These are phyloP conservation scores for Drosophila eohydei DNA, from an alignment of 2,888 invertebrate species.

Conservation along the genomic window DNA sequence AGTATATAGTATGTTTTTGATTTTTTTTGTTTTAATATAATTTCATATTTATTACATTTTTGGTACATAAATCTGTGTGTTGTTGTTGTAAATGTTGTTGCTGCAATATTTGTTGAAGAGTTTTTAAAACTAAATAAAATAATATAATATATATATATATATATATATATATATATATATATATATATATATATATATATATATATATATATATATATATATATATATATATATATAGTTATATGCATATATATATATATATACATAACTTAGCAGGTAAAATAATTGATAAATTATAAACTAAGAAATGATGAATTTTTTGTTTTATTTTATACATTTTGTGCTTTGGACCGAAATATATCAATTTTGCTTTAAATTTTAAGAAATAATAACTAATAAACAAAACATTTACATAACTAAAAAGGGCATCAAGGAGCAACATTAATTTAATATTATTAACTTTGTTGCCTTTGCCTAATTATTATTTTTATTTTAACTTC, in stretches of 20 bases:
- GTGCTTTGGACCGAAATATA: slow-evolving; percentile 82
- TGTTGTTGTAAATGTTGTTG: slow-evolving; percentile 26
- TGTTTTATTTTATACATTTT: slow-evolving; percentile 78
- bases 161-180: slow-evolving; percentile 28
- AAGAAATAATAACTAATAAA: slow-evolving; percentile 45
- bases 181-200: slow-evolving; percentile 54
- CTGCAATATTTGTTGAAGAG: slow-evolving; percentile 52
- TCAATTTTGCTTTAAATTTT: slow-evolving; percentile 72
- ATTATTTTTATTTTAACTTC: slow-evolving; percentile 41
- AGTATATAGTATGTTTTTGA: slow-evolving; percentile 42
- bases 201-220: slow-evolving; percentile 34
- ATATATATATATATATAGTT: slow-evolving; percentile 15
- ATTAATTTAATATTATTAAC: slow-evolving; percentile 23
- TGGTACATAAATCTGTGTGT: slow-evolving; percentile 83
- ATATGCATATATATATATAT: slow-evolving; percentile 46
- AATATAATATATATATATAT: slow-evolving; percentile 44
- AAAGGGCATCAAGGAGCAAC: slow-evolving; percentile 36
- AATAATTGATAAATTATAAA: slow-evolving; percentile 51
- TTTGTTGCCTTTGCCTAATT: slow-evolving; percentile 49
- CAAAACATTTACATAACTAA: slow-evolving; percentile 53
- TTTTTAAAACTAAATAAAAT: slow-evolving; percentile 67
- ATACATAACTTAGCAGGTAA: slow-evolving; percentile 59
- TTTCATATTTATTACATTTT: slow-evolving; percentile 83
- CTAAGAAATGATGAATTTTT: slow-evolving; percentile 34
- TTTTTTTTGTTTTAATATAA: slow-evolving; percentile 67